Base-by-base conservation (phyloP, 1,140 invertebrate genomes). In the Micrasema minimum region DNA sequence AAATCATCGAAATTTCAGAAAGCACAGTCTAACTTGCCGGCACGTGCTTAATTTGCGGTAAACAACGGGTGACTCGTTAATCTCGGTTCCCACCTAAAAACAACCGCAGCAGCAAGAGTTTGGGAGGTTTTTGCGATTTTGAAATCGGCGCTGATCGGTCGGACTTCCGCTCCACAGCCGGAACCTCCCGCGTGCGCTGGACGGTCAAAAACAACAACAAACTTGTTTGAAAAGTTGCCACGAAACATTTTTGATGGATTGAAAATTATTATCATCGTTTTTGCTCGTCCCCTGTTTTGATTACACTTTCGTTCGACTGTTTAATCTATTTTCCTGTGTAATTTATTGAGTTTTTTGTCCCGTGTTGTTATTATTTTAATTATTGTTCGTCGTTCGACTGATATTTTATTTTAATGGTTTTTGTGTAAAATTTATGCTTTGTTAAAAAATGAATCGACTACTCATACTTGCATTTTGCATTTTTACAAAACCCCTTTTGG, bases 1-100 rank as follows among this genome's bases (percentile, higher is more conserved):
- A 64, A 14, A 64, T 64, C 10, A 2, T 18, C 43, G 10, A n/a
- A 7, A 23, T 31, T 45, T 65, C 35, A 16, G n/a, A 20, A 53
- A 31, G 61, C 38, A 37, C 48, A 46, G 50, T 10, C 48, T 18
- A 48, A 23, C n/a, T 1, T 6, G 16, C 41, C 26, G 50, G 51
- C 59, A 64, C 61, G 61, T 64, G 10, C 61, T 72, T 69, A 69
- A 72, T 72, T 72, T 72, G 71, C 71, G 71, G 66, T 46, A 61
- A 68, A 66, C 71, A 72, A 48, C 59, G 55, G 67, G 14, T 51
- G 55, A 67, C 71, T 66, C 59, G 71, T 69, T 72, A 69, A 72
- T 72, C 66, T 65, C 70, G 46, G 31, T 59, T 12, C 23, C 41
- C n/a, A n/a, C n/a, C 53, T 46, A 72, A 72, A 66, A 41, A 53